These are phyloP conservation scores for Vicugna pacos DNA, from an alignment of 2,113 vertebrate species.

Conservation along the genomic window DNA sequence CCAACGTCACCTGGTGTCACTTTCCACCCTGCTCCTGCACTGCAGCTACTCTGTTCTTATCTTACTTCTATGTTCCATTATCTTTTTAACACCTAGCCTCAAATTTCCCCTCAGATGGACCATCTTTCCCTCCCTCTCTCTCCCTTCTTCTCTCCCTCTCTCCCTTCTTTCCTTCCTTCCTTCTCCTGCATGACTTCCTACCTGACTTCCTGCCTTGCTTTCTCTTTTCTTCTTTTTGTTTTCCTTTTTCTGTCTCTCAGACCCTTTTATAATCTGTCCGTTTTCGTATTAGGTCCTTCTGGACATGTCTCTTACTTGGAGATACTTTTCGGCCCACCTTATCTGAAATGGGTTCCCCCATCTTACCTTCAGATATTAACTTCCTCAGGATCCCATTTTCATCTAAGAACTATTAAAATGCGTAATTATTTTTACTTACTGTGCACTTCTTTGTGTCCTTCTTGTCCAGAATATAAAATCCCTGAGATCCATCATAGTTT, in stretches of 20 bases:
- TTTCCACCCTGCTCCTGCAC: background rate
- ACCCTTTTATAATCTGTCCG: background rate
- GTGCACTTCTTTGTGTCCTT: background rate
- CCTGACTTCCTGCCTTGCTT: no score
- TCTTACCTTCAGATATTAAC: background rate
- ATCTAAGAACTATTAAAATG: slow-evolving; percentile 1
- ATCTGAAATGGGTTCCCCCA: background rate
- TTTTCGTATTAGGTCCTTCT: background rate
- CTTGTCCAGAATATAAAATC: background rate
- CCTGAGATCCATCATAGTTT: background rate
- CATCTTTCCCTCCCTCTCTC: fast-evolving
- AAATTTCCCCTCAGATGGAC: background rate
- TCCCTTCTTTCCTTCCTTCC: no score
- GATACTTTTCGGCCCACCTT: background rate
- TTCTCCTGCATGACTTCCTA: background rate
- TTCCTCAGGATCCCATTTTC: background rate
- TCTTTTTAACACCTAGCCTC: background rate
- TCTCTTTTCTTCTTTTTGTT: no score
- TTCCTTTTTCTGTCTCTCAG: background rate
- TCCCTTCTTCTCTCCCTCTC: fast-evolving
- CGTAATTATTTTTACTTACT: background rate
- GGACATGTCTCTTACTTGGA: background rate
- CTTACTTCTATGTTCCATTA: background rate
- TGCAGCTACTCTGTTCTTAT: background rate
- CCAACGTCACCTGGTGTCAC: background rate